Conservation (phyloP, 2,113 vertebrate species). For the Gyps fulvus region DNA sequence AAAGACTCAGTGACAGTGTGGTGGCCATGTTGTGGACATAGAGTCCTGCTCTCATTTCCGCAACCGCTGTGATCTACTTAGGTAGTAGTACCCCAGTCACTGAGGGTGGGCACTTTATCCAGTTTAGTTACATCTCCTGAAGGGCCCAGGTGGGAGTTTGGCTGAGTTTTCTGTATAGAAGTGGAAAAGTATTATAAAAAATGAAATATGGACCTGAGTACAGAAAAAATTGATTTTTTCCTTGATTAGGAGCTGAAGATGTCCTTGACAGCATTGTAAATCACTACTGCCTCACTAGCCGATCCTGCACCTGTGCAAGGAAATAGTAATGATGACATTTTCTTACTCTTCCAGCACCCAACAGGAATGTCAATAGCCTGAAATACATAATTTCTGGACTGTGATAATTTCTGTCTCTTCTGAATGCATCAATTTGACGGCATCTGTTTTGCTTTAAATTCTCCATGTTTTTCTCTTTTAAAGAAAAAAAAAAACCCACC, state of each 20-base stretch:
- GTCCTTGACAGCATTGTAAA: constrained; percentile 20
- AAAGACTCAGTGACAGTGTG: accelerated
- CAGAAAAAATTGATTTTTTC: neutral
- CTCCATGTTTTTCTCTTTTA: neutral
- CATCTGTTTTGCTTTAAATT: neutral
- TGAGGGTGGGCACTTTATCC: neutral
- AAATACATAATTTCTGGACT: neutral
- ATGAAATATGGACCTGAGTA: constrained; percentile 6
- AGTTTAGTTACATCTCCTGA: neutral
- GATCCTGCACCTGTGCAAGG: neutral
- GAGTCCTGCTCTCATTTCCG: neutral
- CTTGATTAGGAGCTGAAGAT: constrained; percentile 31
- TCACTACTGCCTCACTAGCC: neutral
- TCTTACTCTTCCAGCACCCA: neutral
- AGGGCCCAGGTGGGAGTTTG: neutral
- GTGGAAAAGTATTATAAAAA: neutral
- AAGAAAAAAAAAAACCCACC: neutral
- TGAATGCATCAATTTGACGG: neutral
- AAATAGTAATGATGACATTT: neutral
- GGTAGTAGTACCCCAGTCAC: neutral
- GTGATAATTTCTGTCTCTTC: neutral
- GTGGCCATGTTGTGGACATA: accelerated
- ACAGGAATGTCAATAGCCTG: neutral
- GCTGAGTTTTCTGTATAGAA: neutral
- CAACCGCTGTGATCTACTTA: neutral